Evolutionary conservation across 2,113 vertebrate genomes (phyloP), one percentile per base, ranked within the genome.

Genomic region (Arizona elegans): DNA sequence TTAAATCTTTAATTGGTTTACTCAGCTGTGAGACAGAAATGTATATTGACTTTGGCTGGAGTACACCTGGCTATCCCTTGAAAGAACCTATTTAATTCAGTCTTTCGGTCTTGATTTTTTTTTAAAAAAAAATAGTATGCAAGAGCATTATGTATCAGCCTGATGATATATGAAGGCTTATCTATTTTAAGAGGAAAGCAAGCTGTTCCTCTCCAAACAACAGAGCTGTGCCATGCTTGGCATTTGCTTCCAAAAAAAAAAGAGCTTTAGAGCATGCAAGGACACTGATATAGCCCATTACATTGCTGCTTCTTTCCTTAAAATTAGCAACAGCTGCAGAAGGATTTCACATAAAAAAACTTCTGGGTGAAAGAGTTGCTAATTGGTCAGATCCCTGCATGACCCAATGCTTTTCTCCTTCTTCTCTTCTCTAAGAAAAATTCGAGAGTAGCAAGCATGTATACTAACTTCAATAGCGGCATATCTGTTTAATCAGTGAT

Each of bases 1-100:
- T 88, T 0, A 56, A 58, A 65, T 89, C 89, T 17, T 43, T 38
- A 58, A 95, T 97, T 96, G 93, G 59, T 70, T 95, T 94, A 93
- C 95, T 91, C 59, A 94, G 8, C 70, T 94, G 7, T 86, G 91
- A 96, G 94, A 95, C 88, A 93, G 62, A 96, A 88, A 91, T 92
- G 56, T 90, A 94, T 95, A 95, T 29, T 94, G 85, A n/a, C 85
- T 88, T 85, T 93, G 86, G 94, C 91, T 88, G 94, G 89, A 86
- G 29, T 56, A 88, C 33, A n/a, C 88, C n/a, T 6, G 55, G 0
- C 21, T 95, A 89, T 85, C 88, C 91, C 93, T 86, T 3, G 0
- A 3, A 15, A 95, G 94, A 94, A 91, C 87, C 91, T 85, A 91
- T 75, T 85, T 53, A 59, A 90, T 47, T 90, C 56, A 1, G 17